These are phyloP conservation scores for Campoplex capitator DNA, from an alignment of 2,888 invertebrate species.

Conservation along the genomic window DNA sequence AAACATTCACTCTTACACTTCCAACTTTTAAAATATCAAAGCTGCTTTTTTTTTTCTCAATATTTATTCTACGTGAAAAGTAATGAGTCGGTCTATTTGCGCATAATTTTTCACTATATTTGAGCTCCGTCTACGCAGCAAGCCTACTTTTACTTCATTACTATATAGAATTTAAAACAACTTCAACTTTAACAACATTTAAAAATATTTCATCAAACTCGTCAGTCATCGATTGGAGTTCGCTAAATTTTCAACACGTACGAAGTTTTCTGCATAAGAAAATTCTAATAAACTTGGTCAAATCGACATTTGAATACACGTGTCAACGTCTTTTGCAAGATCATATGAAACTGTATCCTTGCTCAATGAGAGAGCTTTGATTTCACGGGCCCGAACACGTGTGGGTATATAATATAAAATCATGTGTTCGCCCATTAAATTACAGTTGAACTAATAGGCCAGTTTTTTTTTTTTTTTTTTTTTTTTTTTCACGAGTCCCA, in stretches of 20 bases:
- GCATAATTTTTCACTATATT: not conserved
- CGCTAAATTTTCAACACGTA: not conserved
- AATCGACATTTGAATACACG: not conserved
- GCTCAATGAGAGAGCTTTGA: not conserved
- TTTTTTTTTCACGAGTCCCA: not conserved
- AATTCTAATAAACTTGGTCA: not conserved
- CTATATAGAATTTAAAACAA: not conserved
- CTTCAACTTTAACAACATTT: not conserved
- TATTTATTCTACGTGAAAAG: not conserved
- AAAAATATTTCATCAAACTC: not conserved
- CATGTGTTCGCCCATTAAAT: not conserved
- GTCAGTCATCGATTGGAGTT: not conserved
- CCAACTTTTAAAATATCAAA: not conserved
- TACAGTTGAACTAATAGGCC: not conserved
- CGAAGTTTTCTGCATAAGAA: not conserved
- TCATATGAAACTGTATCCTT: not conserved
- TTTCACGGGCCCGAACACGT: not conserved
- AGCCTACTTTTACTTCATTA: not conserved
- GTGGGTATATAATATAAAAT: not conserved
- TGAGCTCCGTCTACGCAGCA: not conserved
- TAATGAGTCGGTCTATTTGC: not conserved
- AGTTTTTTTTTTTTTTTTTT: too few species aligned
- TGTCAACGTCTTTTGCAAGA: not conserved
- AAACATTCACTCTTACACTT: not conserved
- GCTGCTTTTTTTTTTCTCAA: not conserved